These are phyloP conservation scores for Megaceryle torquata DNA, from an alignment of 2,113 vertebrate species.

Conservation along the genomic window DNA sequence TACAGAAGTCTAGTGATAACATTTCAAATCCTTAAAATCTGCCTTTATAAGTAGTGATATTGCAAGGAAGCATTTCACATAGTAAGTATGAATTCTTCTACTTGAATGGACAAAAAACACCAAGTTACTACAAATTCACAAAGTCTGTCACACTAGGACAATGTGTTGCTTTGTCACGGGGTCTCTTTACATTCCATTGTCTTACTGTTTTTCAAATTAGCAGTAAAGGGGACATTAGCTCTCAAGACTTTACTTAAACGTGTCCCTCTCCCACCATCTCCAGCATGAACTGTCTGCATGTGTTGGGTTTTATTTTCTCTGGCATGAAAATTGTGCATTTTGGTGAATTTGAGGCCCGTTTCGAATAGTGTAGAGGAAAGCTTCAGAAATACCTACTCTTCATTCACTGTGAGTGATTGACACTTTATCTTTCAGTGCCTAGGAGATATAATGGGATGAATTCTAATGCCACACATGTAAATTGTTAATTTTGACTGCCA, in stretches of 20 bases:
- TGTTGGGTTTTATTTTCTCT: background rate
- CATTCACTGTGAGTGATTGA: background rate
- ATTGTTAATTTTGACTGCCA: background rate
- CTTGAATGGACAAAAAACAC: background rate
- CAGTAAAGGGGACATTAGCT: background rate
- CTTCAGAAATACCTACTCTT: background rate
- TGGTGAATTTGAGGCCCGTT: background rate
- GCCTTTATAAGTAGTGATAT: background rate
- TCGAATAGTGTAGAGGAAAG: background rate
- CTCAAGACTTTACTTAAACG: background rate
- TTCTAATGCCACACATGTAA: background rate
- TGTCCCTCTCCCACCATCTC: background rate
- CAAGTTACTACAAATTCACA: background rate
- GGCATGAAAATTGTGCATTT: background rate
- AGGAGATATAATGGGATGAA: background rate
- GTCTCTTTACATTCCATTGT: background rate
- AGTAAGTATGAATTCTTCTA: background rate
- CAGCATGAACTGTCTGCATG: background rate
- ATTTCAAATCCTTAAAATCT: background rate
- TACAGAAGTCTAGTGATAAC: background rate
- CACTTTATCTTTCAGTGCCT: background rate
- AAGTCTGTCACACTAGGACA: background rate
- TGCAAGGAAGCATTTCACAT: background rate
- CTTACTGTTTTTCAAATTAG: background rate
- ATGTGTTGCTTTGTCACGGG: background rate